These are phyloP conservation scores for Pelosia muscerda DNA, from an alignment of 2,888 invertebrate genomes.

Conservation along the genomic window DNA sequence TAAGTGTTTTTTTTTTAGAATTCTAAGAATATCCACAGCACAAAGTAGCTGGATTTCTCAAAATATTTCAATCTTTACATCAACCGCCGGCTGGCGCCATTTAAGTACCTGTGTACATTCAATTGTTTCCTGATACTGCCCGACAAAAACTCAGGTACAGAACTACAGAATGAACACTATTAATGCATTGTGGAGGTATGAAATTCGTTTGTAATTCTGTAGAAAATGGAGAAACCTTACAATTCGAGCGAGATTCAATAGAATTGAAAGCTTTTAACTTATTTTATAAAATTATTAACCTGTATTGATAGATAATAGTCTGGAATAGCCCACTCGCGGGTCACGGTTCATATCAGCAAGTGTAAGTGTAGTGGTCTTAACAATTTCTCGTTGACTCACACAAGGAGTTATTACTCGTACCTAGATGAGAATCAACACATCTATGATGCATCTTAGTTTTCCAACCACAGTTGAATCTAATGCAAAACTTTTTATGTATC, in stretches of 20 bases:
- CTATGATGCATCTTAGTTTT: not conserved
- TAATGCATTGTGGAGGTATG: conserved; percentile 50
- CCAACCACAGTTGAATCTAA: not conserved
- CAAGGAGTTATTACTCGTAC: not conserved
- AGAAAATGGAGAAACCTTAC: conserved; percentile 5
- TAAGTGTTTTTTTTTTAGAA: not conserved
- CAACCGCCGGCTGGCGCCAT: conserved; percentile 40
- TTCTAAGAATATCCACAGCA: not conserved
- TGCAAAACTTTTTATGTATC: not conserved
- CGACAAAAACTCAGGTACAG: conserved; percentile 64
- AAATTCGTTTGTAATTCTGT: conserved; percentile 36
- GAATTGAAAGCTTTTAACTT: not conserved
- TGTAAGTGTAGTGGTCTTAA: not conserved
- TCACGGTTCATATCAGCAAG: too few relatives aligned
- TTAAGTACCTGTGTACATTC: conserved; percentile 60
- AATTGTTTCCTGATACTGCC: conserved; percentile 63
- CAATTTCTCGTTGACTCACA: not conserved
- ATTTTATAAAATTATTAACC: too few relatives aligned
- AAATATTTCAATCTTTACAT: conserved; percentile 16
- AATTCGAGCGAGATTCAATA: not conserved
- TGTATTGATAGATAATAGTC: too few relatives aligned
- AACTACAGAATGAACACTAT: conserved; percentile 60
- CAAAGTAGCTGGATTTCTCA: not conserved
- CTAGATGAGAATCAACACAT: conserved; percentile 4
- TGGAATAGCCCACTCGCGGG: not conserved